Evolutionary conservation across 2,797 vertebrate genomes (phyloP).

Genomic region (Rhincodon typus): DNA sequence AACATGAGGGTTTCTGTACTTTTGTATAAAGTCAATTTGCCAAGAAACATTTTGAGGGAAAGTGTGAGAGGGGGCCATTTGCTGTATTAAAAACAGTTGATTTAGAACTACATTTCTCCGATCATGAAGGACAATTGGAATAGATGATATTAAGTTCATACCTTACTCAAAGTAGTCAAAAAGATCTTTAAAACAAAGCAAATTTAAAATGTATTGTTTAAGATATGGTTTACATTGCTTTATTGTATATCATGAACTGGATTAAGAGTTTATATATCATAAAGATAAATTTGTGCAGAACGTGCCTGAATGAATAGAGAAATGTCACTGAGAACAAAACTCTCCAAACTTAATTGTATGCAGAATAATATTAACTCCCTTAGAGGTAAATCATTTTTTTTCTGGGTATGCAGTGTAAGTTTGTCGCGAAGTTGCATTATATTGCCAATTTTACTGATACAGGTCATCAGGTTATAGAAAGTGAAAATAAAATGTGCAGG

Average conservation of each 20-base stretch:
- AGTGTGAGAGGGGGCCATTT: neutral
- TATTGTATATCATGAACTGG: neutral
- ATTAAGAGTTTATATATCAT: neutral
- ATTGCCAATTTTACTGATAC: neutral
- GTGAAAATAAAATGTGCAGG: neutral
- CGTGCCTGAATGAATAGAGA: neutral
- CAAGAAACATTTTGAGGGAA: neutral
- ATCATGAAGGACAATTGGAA: neutral
- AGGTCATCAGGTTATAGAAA: neutral
- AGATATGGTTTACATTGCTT: neutral
- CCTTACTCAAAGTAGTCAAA: neutral
- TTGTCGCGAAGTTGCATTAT: neutral
- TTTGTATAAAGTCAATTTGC: neutral
- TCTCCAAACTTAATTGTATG: neutral
- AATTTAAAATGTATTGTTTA: neutral
- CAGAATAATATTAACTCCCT: neutral
- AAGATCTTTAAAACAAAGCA: neutral
- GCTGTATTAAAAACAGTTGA: neutral
- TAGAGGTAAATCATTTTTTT: neutral
- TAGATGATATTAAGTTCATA: neutral
- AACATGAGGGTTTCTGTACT: too few relatives aligned
- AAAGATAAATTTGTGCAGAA: neutral
- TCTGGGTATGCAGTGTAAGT: neutral
- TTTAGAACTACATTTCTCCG: neutral
- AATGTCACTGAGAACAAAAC: neutral